Evolutionary conservation across 2,888 invertebrate species (phyloP).

Genomic region (Aleiodes testaceus): DNA sequence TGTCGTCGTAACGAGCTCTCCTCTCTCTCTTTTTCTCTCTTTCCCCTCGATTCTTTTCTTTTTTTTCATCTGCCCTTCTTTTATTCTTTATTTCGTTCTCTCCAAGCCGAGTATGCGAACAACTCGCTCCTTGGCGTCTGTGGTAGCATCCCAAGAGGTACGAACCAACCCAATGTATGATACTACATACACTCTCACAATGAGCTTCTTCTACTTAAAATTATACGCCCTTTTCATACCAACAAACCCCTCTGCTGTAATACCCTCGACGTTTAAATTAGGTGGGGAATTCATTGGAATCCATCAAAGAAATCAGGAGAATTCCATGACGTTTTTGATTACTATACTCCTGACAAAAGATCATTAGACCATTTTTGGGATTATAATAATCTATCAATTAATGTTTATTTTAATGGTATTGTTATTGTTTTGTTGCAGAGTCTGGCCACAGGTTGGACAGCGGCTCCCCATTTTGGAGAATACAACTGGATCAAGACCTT

Average conservation of each 20-base stretch:
- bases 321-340: constrained; percentile 66
- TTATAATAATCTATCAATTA: not conserved
- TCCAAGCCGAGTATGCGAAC: constrained; percentile 27
- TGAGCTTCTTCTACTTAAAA: not conserved
- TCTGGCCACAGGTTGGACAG: constrained; percentile 82
- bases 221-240: constrained; percentile 11
- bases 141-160: constrained; percentile 24
- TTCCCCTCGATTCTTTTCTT: constrained; percentile 38
- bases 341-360: constrained; percentile 55
- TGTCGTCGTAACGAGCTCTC: constrained; percentile 72
- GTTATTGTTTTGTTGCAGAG: constrained; percentile 77
- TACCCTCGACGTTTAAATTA: constrained; percentile 69
- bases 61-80: constrained; percentile 46
- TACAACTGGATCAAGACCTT: constrained; percentile 93
- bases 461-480: constrained; percentile 90
- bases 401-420: constrained; percentile 18
- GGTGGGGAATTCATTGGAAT: constrained; percentile 69
- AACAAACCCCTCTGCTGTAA: constrained; percentile 14
- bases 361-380: constrained; percentile 66
- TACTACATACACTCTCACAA: not conserved
- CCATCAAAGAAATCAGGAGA: constrained; percentile 66
- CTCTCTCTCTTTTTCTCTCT: constrained; percentile 47
- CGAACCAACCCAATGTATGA: not conserved
- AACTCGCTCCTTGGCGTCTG: constrained; percentile 15
- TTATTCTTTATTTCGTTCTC: constrained; percentile 42